Percentiles rank a stretch among this genome's conserved stretches.
These are phyloP conservation scores for Nycteola revayana DNA, from an alignment of 2,888 invertebrate species.

Conservation along the genomic window DNA sequence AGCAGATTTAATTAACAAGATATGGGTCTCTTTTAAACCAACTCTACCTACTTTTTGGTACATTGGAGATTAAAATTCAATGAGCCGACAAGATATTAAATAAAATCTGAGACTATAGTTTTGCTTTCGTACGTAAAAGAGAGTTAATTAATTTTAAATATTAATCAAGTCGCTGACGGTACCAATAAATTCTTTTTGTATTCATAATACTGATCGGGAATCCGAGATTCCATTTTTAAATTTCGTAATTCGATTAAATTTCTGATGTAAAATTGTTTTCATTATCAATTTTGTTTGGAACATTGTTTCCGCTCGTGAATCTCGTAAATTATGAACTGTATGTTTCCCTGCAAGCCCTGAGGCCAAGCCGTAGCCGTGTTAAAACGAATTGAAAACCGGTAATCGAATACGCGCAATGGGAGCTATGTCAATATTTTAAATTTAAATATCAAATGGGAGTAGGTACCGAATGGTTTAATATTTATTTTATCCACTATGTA, in stretches of 20 bases:
- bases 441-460: constrained; percentile 71
- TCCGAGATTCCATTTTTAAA: constrained; percentile 53
- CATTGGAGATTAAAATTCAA: constrained; percentile 75
- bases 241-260: constrained; percentile 65
- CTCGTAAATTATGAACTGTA: constrained; percentile 76
- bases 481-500: constrained; percentile 59
- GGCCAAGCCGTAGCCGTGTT: constrained; percentile 64
- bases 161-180: constrained; percentile 32
- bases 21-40: constrained; percentile 77
- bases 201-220: constrained; percentile 39
- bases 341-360: constrained; percentile 66
- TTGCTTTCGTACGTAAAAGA: constrained; percentile 33
- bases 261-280: constrained; percentile 74
- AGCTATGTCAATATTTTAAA: constrained; percentile 78
- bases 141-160: constrained; percentile 39
- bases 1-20: constrained; percentile 81
- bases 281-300: constrained; percentile 71
- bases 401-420: constrained; percentile 77
- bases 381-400: constrained; percentile 79
- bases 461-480: constrained; percentile 48
- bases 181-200: constrained; percentile 39
- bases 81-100: constrained; percentile 64
- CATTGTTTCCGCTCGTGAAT: constrained; percentile 71
- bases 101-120: constrained; percentile 52
- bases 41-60: constrained; percentile 73